These are phyloP conservation scores for Melopsittacus undulatus DNA, from an alignment of 2,797 vertebrate genomes.

Conservation along the genomic window DNA sequence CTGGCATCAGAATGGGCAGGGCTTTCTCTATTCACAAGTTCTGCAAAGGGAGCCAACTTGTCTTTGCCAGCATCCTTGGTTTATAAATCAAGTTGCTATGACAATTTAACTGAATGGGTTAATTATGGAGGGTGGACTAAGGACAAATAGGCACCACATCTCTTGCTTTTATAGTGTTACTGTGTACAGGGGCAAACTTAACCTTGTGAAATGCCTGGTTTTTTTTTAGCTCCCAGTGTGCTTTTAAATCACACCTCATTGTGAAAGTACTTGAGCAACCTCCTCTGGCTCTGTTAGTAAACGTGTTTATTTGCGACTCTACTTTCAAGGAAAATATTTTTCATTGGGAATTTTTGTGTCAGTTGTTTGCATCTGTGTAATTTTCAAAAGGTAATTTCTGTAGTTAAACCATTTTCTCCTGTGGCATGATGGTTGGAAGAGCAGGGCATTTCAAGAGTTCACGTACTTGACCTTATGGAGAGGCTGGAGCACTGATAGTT, in stretches of 20 bases:
- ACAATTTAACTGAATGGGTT: slow-evolving; percentile 19
- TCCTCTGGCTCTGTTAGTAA: neutral
- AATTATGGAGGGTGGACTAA: neutral
- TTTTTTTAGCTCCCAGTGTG: neutral
- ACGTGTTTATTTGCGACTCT: neutral
- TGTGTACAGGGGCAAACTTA: neutral
- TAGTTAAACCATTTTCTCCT: neutral
- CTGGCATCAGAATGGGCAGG: neutral
- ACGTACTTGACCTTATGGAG: neutral
- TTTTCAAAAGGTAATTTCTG: neutral
- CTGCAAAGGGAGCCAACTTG: neutral
- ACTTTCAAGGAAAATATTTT: neutral
- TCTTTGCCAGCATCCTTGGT: neutral
- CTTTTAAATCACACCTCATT: neutral
- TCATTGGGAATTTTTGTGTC: neutral
- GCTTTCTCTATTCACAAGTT: neutral
- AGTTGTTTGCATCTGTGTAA: neutral
- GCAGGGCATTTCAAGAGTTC: neutral
- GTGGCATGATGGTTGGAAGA: neutral
- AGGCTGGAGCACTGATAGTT: neutral
- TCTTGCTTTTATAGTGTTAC: neutral
- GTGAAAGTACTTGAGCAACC: neutral
- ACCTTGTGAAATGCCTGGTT: neutral
- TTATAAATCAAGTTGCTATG: slow-evolving; percentile 33
- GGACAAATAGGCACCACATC: neutral